A percentile compares a stretch with the other conserved stretches of the same genome.
Evolutionary conservation across 53 echinoderm and acorn worm genomes (phyloP).

Genomic region (Echinarachnius parma): DNA sequence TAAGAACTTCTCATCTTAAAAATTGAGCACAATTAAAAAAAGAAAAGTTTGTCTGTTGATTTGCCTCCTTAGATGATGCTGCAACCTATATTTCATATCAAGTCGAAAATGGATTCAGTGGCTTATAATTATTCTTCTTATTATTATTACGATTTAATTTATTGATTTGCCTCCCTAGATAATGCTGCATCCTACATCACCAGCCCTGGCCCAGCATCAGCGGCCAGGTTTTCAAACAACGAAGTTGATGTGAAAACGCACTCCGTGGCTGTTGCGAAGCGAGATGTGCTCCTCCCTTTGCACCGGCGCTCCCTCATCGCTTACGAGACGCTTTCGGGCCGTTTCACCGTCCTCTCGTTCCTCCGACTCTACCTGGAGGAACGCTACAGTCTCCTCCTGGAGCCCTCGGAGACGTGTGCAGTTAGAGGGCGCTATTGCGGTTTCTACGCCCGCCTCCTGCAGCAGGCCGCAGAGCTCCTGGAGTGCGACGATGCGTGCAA

Average conservation of each 20-base stretch:
- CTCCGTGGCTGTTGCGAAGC: slow-evolving; percentile 23
- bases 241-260: no score
- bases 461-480: slow-evolving; percentile 24
- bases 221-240: no score
- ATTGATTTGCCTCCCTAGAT: no score
- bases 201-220: background rate
- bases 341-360: slow-evolving; percentile 43
- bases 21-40: no score
- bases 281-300: slow-evolving; percentile 35
- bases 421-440: slow-evolving; percentile 34
- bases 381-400: slow-evolving; percentile 23
- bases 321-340: slow-evolving; percentile 21
- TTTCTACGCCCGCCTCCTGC: slow-evolving; percentile 45
- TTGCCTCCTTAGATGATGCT: no score
- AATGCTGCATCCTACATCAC: slow-evolving; percentile 28
- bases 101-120: no score
- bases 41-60: no score
- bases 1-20: no score
- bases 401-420: background rate
- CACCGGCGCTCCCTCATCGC: slow-evolving; percentile 44
- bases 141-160: no score
- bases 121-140: no score
- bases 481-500: slow-evolving; percentile 47
- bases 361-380: slow-evolving; percentile 37
- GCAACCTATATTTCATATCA: no score